These are phyloP conservation scores for Liopterus haemorrhoidalis DNA, from an alignment of 2,888 invertebrate genomes.

Conservation along the genomic window DNA sequence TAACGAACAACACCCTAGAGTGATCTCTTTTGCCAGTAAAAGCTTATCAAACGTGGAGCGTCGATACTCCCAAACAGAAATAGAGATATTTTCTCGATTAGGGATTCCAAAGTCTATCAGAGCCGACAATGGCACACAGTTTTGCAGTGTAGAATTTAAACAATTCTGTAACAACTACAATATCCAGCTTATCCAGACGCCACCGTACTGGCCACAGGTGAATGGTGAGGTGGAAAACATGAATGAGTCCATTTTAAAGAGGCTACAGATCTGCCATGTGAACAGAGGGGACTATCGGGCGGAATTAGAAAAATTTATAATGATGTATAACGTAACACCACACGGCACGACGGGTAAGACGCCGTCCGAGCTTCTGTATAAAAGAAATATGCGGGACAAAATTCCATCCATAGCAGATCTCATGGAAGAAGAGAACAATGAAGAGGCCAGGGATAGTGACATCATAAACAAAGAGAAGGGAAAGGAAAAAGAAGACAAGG, in stretches of 20 bases:
- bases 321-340: conserved; percentile 33
- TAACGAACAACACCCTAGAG: conserved; percentile 25
- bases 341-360: conserved; percentile 35
- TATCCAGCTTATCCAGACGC: too few species aligned
- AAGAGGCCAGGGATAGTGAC: conserved; percentile 29
- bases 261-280: conserved; percentile 27
- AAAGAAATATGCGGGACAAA: conserved; percentile 30
- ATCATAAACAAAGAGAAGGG: conserved; percentile 31
- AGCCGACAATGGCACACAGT: too few species aligned
- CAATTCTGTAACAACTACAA: too few species aligned
- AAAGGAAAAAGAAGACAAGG: conserved; percentile 29
- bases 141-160: too few species aligned
- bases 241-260: conserved; percentile 33
- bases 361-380: conserved; percentile 32
- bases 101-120: too few species aligned
- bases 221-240: too few species aligned
- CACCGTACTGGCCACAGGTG: too few species aligned
- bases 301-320: conserved; percentile 26
- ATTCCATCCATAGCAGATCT: conserved; percentile 27
- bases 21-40: conserved; percentile 34
- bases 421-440: conserved; percentile 14
- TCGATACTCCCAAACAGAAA: conserved; percentile 39
- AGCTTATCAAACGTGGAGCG: conserved; percentile 30
- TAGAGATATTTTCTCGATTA: too few species aligned
- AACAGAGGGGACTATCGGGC: conserved; percentile 22